Percentiles rank a stretch among this genome's conserved stretches.
Evolutionary conservation across 2,113 vertebrate species (phyloP).

Genomic region (Hystrix cristata): DNA sequence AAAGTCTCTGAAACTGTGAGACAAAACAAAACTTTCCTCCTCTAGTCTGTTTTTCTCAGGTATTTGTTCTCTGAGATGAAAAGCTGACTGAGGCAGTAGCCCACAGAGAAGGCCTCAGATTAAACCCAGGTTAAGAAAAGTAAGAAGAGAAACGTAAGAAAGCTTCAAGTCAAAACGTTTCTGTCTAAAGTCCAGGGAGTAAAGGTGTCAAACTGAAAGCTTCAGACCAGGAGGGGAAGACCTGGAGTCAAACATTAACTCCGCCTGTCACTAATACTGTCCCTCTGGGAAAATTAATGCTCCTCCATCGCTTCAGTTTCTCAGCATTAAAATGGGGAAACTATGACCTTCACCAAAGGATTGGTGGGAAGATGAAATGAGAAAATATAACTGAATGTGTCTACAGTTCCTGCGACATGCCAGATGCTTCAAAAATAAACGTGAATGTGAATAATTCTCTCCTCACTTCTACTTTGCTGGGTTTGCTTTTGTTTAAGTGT

Average conservation of each 20-base stretch:
- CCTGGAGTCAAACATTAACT: background rate
- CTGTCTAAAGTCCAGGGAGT: background rate
- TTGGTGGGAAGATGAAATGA: background rate
- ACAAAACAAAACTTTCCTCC: background rate
- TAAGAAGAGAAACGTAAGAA: background rate
- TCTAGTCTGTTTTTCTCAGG: background rate
- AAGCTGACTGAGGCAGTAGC: background rate
- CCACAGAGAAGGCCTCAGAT: background rate
- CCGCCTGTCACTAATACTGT: background rate
- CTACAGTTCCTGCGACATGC: background rate
- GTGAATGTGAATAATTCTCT: background rate
- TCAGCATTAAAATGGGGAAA: background rate
- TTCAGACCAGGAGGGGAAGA: background rate
- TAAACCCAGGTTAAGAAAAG: background rate
- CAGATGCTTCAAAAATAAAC: background rate
- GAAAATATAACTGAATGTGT: background rate
- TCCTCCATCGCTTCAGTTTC: background rate
- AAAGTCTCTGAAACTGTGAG: background rate
- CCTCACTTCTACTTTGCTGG: background rate
- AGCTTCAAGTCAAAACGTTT: background rate
- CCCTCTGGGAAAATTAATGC: background rate
- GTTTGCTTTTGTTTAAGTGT: background rate
- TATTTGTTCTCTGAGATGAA: background rate
- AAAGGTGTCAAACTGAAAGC: background rate
- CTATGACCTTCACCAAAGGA: background rate